These are phyloP conservation scores for Myrmophylax atrothorax DNA, from an alignment of 2,113 vertebrate species.

Conservation along the genomic window DNA sequence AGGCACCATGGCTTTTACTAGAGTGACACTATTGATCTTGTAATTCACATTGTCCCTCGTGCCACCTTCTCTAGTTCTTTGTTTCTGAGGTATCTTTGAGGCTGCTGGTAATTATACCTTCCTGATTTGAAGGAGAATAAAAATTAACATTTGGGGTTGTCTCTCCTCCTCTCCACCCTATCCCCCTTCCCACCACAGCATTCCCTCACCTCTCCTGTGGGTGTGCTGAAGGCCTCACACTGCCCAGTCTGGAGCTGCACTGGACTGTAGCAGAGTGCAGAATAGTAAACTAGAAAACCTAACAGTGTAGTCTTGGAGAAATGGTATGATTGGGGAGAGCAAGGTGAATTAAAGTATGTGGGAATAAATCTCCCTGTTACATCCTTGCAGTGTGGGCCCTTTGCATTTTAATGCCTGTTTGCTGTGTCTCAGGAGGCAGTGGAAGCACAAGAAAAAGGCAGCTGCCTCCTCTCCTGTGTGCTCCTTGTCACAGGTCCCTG, in stretches of 20 bases:
- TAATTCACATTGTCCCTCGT: neutral
- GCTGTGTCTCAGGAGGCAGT: neutral
- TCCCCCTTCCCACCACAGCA: rapidly evolving
- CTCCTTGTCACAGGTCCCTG: neutral
- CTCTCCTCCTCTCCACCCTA: neutral
- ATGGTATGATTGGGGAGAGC: neutral
- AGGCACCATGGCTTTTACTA: neutral
- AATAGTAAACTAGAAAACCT: neutral
- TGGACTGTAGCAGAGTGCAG: neutral
- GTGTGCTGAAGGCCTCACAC: neutral
- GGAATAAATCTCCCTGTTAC: neutral
- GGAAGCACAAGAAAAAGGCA: neutral
- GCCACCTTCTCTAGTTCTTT: neutral
- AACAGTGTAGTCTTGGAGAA: neutral
- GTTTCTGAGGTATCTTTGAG: neutral
- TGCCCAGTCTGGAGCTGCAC: neutral
- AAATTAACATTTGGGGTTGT: neutral
- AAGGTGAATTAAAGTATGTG: neutral
- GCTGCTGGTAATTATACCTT: neutral
- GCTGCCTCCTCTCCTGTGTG: neutral
- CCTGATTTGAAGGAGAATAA: neutral
- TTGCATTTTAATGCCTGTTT: neutral
- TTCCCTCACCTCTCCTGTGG: neutral
- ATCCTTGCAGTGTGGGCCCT: neutral
- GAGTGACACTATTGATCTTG: neutral